phyloP scores from a whole-genome alignment of 2,113 vertebrate species.

The Macheiramphus alcinus region DNA sequence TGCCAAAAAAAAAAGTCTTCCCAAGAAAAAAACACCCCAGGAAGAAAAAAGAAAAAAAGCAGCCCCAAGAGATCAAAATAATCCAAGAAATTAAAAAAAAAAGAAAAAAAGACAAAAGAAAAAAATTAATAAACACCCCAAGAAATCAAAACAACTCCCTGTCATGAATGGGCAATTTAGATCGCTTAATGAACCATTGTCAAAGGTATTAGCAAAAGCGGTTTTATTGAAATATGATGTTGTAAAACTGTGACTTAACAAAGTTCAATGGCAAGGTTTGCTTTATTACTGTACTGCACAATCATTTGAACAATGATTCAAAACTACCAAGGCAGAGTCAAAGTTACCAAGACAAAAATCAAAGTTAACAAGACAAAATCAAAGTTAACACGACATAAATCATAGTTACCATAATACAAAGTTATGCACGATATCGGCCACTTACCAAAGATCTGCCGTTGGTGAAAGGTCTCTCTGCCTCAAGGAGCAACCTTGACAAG shows the following conservation, averaged over 20 bases:
- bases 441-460: not conserved
- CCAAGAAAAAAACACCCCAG: no score
- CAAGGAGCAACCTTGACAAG: no score
- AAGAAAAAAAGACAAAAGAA: no score
- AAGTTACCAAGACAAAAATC: not conserved
- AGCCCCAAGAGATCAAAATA: not conserved
- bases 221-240: not conserved
- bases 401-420: not conserved
- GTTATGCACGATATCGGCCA: accelerated
- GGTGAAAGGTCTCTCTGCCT: no score
- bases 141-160: not conserved
- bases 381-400: not conserved
- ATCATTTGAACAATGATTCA: not conserved
- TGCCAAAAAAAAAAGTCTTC: not conserved
- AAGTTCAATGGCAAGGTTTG: not conserved
- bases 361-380: not conserved
- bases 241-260: not conserved
- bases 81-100: not conserved
- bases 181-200: no score
- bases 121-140: not conserved
- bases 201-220: not conserved
- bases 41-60: not conserved
- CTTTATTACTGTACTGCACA: not conserved
- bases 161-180: not conserved
- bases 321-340: not conserved